phyloP scores from a whole-genome alignment of 2,888 invertebrate genomes.

The Antheraea assamensis region DNA sequence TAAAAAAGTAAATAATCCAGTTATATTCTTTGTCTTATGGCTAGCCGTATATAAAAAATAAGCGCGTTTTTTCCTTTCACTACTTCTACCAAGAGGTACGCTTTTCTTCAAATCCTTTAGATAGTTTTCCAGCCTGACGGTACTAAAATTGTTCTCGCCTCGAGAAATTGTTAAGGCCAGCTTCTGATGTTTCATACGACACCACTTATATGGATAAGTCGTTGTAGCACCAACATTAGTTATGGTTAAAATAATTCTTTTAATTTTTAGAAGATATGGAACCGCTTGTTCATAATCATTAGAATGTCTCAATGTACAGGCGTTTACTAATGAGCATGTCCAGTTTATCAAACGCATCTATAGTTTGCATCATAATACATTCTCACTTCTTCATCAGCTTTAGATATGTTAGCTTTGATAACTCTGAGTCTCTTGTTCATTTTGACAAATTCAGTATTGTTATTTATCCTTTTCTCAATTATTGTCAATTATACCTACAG shows the following conservation, averaged over 20 bases:
- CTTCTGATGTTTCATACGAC: constrained; percentile 86
- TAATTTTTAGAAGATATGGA: constrained; percentile 19
- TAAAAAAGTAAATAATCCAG: no score
- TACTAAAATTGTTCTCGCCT: no score
- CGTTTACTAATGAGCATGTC: constrained; percentile 53
- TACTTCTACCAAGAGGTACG: no score
- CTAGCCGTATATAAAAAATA: constrained; percentile 46
- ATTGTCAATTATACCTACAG: constrained; percentile 84
- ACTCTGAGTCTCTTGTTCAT: constrained; percentile 34
- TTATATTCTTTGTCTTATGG: constrained; percentile 26
- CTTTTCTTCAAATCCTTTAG: no score
- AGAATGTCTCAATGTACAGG: constrained; percentile 33
- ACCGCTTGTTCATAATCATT: neutral
- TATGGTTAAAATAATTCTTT: constrained; percentile 32
- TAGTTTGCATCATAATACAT: constrained; percentile 39
- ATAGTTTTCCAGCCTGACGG: no score
- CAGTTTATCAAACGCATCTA: constrained; percentile 42
- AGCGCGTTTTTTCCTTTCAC: no score
- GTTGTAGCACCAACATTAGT: constrained; percentile 23
- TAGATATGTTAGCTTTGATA: constrained; percentile 46
- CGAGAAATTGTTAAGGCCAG: constrained; percentile 86
- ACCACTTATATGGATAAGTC: constrained; percentile 4
- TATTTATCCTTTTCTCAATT: constrained; percentile 83
- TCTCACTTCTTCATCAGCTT: constrained; percentile 42
- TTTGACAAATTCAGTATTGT: constrained; percentile 54